Base-by-base conservation (phyloP, 1,140 invertebrate species). In the Ladona fulva region DNA sequence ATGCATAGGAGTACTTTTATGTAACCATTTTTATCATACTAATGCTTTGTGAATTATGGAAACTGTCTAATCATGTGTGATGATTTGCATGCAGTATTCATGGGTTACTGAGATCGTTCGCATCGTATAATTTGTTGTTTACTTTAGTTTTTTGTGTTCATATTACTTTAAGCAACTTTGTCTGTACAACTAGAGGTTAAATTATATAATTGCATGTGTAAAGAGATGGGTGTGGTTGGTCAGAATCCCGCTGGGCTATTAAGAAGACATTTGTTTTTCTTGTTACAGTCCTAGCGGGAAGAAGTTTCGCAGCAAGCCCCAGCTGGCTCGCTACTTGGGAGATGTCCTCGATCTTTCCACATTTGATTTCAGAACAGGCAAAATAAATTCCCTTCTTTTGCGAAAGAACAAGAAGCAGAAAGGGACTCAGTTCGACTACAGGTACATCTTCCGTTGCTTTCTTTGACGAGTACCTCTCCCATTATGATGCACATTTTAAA, bases 281-380 rank as follows among this genome's bases (percentile, higher is more conserved):
- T 77, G 82, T 81, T 86, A 80, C 85, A 93, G 92, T 84, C 92
- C 92, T 81, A 89, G 88, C 86, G 93, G 93, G 81, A 92, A 92
- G 87, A 93, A 92, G 86, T 91, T 94, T 84, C 88, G 92, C 82
- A 94, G 90, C 85, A 95, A 95, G 86, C 90, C 92, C 37, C 92
- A 95, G 86, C 87, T 95, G 83, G 89, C 91, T 75, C 87, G 92
- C 80, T 90, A 90, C 84, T 88, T 95, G 76, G 93, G 93, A 82
- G 91, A 94, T 84, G 87, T 89, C 81, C 88, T 93, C 85, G 94
- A 95, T 87, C 87, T 95, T 44, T 90, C 91, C 81, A 90, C 91
- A 82, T 94, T 95, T 88, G 94, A 95, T 87, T 95, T 91, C 85
- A 89, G 91, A 81, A 90, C 92, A 81, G 93, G 94, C 80, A 92